Percentiles rank a stretch among this genome's conserved stretches.
Conservation (phyloP, 2,797 vertebrate genomes). For the Naso thynnoides region DNA sequence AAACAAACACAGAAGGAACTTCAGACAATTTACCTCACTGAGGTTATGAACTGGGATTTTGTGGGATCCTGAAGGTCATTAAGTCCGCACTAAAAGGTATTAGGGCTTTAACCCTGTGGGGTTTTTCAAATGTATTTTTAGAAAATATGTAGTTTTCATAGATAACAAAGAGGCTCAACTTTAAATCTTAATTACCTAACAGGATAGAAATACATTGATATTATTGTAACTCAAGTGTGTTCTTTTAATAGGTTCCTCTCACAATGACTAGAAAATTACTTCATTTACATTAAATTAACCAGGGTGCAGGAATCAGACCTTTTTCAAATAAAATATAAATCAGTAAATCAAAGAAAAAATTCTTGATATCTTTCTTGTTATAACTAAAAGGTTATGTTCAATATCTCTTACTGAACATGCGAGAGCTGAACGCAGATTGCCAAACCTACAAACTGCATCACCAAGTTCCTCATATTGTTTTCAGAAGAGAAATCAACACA, state of each 20-base stretch:
- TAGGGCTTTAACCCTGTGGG: no score
- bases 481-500: conserved; percentile 58
- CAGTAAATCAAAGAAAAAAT: neutral
- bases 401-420: neutral
- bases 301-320: neutral
- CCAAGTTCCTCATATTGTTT: neutral
- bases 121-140: no score
- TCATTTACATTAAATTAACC: neutral
- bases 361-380: no score
- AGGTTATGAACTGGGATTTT: neutral
- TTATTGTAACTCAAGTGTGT: neutral
- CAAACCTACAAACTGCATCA: neutral
- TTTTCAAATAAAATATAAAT: no score
- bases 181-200: no score
- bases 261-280: neutral
- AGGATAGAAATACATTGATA: neutral
- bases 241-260: no score
- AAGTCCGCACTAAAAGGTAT: neutral
- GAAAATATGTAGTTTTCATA: no score
- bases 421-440: neutral
- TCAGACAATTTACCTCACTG: neutral
- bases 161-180: no score
- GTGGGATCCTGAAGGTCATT: neutral
- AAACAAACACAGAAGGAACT: neutral
- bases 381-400: no score